phyloP scores from a whole-genome alignment of 2,888 invertebrate genomes.

The Cosmopolites sordidus region DNA sequence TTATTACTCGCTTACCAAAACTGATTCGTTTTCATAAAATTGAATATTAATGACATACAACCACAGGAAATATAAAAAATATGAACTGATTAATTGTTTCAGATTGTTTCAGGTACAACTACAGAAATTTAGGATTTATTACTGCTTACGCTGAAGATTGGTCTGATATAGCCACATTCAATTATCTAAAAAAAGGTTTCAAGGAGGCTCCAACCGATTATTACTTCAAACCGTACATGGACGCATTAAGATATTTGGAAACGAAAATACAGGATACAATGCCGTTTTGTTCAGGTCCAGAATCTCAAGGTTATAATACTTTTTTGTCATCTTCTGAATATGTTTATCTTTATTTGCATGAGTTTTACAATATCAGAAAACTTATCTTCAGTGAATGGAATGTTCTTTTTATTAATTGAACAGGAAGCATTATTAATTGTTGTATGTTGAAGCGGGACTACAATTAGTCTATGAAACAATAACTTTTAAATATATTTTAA shows the following conservation, averaged over 20 bases:
- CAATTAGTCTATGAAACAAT: neutral
- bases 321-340: too few relatives aligned
- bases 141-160: constrained; percentile 81
- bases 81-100: too few relatives aligned
- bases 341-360: too few relatives aligned
- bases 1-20: too few relatives aligned
- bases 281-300: constrained; percentile 56
- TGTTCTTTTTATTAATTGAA: too few relatives aligned
- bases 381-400: too few relatives aligned
- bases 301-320: constrained; percentile 46
- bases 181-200: constrained; percentile 71
- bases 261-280: constrained; percentile 31
- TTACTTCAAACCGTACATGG: constrained; percentile 70
- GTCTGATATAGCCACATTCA: constrained; percentile 68
- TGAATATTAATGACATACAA: too few relatives aligned
- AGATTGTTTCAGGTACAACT: constrained; percentile 53
- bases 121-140: constrained; percentile 57
- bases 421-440: too few relatives aligned
- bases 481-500: neutral
- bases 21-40: too few relatives aligned
- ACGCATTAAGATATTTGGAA: constrained; percentile 59
- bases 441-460: too few relatives aligned
- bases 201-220: constrained; percentile 72
- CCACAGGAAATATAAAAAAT: too few relatives aligned
- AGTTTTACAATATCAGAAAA: too few relatives aligned